Conservation (phyloP, 2,797 vertebrate species). For the Myiotriccus ornatus region DNA sequence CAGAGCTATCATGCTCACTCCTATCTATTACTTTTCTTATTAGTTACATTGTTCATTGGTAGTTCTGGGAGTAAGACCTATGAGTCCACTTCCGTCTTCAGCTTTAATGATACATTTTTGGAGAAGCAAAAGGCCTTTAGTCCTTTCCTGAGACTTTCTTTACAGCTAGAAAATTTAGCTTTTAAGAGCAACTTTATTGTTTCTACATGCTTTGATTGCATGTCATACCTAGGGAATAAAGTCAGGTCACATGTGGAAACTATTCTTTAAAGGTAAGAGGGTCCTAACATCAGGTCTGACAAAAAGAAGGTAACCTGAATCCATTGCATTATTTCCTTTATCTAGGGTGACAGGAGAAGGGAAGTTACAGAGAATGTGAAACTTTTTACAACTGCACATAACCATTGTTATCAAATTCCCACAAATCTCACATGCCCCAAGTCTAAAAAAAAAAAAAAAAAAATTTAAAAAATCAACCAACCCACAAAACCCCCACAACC, state of each 20-base stretch:
- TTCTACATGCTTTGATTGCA: not conserved
- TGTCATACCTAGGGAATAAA: not conserved
- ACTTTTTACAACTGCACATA: not conserved
- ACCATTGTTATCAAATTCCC: not conserved
- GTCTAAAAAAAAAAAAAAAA: not conserved
- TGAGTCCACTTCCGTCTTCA: not conserved
- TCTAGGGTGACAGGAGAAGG: not conserved
- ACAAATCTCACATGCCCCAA: fast-evolving
- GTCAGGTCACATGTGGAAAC: not conserved
- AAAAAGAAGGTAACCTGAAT: not conserved
- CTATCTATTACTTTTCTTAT: not conserved
- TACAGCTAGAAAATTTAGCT: not conserved
- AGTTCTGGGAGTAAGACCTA: not conserved
- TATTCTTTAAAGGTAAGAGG: not conserved
- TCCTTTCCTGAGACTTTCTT: not conserved
- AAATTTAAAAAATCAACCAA: not conserved
- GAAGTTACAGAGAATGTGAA: not conserved
- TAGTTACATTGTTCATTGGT: not conserved
- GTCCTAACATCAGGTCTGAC: not conserved
- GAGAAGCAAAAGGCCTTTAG: not conserved
- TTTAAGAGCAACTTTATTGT: not conserved
- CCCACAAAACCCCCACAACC: fast-evolving
- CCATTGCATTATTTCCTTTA: not conserved
- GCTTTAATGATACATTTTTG: not conserved
- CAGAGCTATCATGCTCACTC: not conserved